phyloP scores from a whole-genome alignment of 2,888 invertebrate genomes.

The Agrotis puta region DNA sequence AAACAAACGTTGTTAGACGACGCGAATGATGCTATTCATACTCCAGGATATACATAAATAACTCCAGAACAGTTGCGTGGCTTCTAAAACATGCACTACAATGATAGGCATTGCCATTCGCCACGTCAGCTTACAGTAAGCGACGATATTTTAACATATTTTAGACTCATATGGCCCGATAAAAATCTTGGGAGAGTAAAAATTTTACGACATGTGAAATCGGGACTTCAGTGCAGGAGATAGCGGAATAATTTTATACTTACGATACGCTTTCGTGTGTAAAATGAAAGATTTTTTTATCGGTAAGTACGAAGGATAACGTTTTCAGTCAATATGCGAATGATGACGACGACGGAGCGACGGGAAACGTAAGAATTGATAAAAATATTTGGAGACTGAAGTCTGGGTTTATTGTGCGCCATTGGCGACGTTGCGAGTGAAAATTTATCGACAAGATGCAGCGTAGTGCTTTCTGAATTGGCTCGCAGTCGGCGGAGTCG shows the following conservation, averaged over 20 bases:
- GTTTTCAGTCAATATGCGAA: conserved; percentile 72
- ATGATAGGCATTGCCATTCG: conserved; percentile 76
- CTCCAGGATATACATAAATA: conserved; percentile 79
- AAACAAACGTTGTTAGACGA: conserved; percentile 69
- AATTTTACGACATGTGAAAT: conserved; percentile 81
- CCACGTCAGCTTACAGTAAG: conserved; percentile 69
- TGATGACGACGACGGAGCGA: conserved; percentile 59
- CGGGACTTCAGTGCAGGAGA: conserved; percentile 75
- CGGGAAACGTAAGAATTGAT: conserved; percentile 56
- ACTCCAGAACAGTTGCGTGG: conserved; percentile 80
- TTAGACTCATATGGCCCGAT: conserved; percentile 73
- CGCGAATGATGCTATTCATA: conserved; percentile 68
- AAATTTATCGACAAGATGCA: conserved; percentile 79
- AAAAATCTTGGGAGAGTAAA: conserved; percentile 79
- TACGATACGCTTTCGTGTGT: conserved; percentile 75
- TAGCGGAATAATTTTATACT: conserved; percentile 80
- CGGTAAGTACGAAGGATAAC: conserved; percentile 68
- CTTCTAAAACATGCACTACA: conserved; percentile 75
- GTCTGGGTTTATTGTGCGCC: conserved; percentile 74
- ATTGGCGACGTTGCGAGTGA: conserved; percentile 76
- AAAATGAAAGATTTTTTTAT: conserved; percentile 77
- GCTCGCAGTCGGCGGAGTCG: conserved; percentile 69
- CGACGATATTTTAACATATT: conserved; percentile 75
- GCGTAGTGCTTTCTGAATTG: conserved; percentile 80
- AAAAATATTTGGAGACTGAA: conserved; percentile 66